phyloP scores from a whole-genome alignment of 2,888 invertebrate genomes.

The Chloromyia formosa region DNA sequence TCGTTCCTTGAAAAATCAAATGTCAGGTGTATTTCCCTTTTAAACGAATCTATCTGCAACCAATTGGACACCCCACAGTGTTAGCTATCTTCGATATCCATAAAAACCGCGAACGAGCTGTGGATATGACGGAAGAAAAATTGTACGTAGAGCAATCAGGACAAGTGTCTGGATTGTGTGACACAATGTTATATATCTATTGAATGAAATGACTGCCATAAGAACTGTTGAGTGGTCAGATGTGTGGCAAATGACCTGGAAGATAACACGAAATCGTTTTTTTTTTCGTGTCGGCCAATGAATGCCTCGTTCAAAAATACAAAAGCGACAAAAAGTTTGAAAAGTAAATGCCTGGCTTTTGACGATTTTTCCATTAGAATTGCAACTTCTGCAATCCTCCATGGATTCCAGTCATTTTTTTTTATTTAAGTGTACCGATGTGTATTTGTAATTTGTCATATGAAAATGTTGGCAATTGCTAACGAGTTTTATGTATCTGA shows the following conservation, averaged over 20 bases:
- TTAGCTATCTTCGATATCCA: no score
- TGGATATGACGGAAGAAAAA: conserved; percentile 19
- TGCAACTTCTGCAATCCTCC: conserved; percentile 17
- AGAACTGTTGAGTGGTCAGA: conserved; percentile 43
- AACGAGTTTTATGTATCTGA: neutral
- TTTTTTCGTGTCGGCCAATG: neutral
- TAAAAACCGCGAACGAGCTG: neutral
- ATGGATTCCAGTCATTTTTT: neutral
- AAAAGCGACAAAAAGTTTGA: no score
- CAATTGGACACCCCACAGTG: no score
- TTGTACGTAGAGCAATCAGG: conserved; percentile 21
- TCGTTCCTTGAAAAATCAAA: no score
- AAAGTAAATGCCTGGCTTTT: conserved; percentile 4
- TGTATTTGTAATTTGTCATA: conserved; percentile 14
- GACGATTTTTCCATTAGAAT: conserved; percentile 14
- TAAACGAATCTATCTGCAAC: no score
- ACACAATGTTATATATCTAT: conserved; percentile 36
- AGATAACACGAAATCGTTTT: conserved; percentile 34
- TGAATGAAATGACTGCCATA: conserved; percentile 24
- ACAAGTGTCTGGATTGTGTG: conserved; percentile 25
- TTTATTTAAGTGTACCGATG: no score
- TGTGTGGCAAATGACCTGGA: conserved; percentile 43
- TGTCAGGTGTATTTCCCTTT: no score
- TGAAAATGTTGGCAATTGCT: conserved; percentile 19
- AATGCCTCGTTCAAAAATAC: no score